Conservation (phyloP, 1,140 invertebrate species). For the Stenopsyche tienmushanensis region DNA sequence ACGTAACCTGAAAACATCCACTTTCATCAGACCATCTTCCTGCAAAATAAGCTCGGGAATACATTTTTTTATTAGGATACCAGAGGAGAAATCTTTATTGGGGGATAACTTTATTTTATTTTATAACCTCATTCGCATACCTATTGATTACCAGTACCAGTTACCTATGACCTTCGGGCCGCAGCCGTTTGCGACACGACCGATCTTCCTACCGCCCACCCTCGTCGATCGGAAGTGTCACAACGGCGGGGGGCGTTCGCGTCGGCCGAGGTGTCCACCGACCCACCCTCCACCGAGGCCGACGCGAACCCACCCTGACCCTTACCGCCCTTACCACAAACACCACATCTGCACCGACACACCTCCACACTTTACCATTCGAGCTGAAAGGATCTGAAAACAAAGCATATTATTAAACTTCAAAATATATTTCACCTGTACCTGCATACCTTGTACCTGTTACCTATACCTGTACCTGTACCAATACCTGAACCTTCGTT, state of each 20-base stretch:
- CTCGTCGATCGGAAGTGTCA: background rate
- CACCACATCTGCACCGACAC: too few species aligned
- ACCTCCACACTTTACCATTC: too few species aligned
- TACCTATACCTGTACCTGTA: background rate
- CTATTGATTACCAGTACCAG: background rate
- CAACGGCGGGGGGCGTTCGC: background rate
- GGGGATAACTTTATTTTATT: background rate
- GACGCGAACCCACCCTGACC: background rate
- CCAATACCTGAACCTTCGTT: background rate
- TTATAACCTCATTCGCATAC: background rate
- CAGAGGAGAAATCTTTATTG: background rate
- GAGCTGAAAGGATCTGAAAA: background rate
- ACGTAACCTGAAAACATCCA: background rate
- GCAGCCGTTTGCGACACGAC: background rate
- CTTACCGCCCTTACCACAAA: too few species aligned
- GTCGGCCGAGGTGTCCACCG: background rate
- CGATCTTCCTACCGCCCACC: slow-evolving; percentile 7
- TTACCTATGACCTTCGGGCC: background rate
- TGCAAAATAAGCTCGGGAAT: too few species aligned
- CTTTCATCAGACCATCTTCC: background rate
- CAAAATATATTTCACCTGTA: background rate
- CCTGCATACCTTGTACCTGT: background rate
- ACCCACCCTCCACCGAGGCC: background rate
- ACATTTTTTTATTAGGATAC: too few species aligned
- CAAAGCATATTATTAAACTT: background rate